Evolutionary conservation across 2,797 vertebrate species (phyloP).

Genomic region (Graptemys geographica): DNA sequence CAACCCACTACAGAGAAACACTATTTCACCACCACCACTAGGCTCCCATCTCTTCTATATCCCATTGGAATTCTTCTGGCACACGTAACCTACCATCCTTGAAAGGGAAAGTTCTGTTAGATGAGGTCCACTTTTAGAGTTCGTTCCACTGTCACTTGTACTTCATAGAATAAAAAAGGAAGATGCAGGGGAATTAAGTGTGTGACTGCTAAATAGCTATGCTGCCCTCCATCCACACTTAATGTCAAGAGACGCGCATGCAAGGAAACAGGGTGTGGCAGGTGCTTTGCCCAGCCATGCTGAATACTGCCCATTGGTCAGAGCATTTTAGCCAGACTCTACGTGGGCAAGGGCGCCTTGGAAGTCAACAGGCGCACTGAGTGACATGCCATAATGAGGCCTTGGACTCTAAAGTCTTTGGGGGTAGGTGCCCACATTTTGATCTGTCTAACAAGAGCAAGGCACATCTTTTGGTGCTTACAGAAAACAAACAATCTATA

Average conservation of each 20-base stretch:
- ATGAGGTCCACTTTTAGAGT: conserved; percentile 45
- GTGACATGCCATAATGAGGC: neutral
- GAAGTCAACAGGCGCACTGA: neutral
- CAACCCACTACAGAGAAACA: conserved; percentile 25
- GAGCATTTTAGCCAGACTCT: neutral
- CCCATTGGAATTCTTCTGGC: conserved; percentile 3
- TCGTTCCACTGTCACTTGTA: conserved; percentile 49
- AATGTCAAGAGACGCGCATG: conserved; percentile 34
- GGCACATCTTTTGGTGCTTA: neutral
- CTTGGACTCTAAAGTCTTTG: neutral
- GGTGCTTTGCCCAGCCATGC: neutral
- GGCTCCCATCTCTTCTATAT: conserved; percentile 5
- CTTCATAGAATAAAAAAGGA: conserved; percentile 49
- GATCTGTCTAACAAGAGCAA: neutral
- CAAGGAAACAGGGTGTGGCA: neutral
- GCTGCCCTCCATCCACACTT: conserved; percentile 49
- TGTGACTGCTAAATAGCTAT: conserved; percentile 59
- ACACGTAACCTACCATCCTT: conserved; percentile 3
- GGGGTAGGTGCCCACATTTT: neutral
- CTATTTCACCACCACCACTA: neutral
- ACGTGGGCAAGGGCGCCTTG: neutral
- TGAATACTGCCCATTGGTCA: neutral
- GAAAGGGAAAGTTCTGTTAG: conserved; percentile 55
- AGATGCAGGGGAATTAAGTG: conserved; percentile 46
- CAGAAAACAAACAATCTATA: neutral